Conservation (phyloP, 2,888 invertebrate species). For the Odontomyia ornata region DNA sequence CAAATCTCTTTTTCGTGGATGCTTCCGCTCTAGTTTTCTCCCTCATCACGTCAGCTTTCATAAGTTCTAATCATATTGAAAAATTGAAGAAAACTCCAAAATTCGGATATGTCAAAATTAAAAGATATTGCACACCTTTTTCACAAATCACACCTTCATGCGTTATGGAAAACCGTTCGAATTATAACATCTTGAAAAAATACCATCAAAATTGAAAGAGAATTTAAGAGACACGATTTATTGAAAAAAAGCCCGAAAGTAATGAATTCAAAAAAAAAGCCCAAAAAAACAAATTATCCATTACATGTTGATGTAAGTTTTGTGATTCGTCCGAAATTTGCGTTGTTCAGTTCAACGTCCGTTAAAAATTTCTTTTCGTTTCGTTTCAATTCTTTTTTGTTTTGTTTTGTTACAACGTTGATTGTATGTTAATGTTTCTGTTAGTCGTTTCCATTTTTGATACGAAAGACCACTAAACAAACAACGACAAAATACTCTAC, state of each 20-base stretch:
- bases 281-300: not conserved
- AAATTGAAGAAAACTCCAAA: not conserved
- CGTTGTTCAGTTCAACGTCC: not conserved
- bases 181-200: not conserved
- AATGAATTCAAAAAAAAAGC: no score
- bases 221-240: slow-evolving; percentile 28
- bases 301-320: not conserved
- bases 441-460: slow-evolving; percentile 32
- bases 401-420: slow-evolving; percentile 1
- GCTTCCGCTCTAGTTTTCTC: not conserved
- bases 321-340: slow-evolving; percentile 7
- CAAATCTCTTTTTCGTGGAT: not conserved
- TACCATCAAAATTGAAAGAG: not conserved
- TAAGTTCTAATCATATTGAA: no score
- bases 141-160: slow-evolving; percentile 4
- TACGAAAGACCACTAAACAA: slow-evolving; percentile 13
- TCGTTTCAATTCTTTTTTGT: not conserved
- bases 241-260: slow-evolving; percentile 32
- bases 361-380: no score
- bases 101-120: slow-evolving; percentile 1
- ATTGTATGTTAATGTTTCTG: not conserved
- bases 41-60: not conserved
- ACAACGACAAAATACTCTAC: slow-evolving; percentile 20
- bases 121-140: slow-evolving; percentile 5
- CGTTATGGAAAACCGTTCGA: slow-evolving; percentile 12